A percentile compares a stretch with the other conserved stretches of the same genome.
Evolutionary conservation across 2,797 vertebrate species (phyloP).

Genomic region (Neopelma chrysocephalum): DNA sequence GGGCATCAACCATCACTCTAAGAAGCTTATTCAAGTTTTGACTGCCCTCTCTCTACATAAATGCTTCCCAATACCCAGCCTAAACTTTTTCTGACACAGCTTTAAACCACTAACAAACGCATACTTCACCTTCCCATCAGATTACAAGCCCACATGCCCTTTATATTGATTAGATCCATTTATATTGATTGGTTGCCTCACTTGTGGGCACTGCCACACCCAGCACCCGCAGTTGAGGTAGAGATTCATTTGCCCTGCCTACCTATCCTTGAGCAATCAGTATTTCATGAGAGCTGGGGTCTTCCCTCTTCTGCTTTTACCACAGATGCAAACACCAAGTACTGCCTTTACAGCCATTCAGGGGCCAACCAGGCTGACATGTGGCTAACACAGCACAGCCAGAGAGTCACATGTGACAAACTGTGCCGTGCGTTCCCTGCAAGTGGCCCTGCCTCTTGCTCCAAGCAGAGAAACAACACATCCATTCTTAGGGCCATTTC

Average conservation of each 20-base stretch:
- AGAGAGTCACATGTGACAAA: background rate
- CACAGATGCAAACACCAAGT: background rate
- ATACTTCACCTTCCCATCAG: rapidly evolving
- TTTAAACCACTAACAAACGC: background rate
- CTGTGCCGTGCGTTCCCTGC: rapidly evolving
- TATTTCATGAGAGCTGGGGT: background rate
- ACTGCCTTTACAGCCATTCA: background rate
- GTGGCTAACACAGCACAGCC: rapidly evolving
- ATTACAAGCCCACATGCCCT: too few relatives aligned
- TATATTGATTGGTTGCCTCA: background rate
- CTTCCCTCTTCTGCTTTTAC: background rate
- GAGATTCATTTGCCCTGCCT: background rate
- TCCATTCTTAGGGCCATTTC: background rate
- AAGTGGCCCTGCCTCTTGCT: background rate
- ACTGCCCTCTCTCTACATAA: background rate
- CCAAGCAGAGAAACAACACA: background rate
- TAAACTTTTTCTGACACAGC: background rate
- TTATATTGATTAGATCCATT: background rate
- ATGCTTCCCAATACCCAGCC: rapidly evolving
- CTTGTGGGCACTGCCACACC: background rate
- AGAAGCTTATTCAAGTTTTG: background rate
- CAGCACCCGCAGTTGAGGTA: background rate
- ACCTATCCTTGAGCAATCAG: background rate
- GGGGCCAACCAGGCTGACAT: background rate
- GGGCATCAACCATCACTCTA: background rate